Evolutionary conservation across 1,140 invertebrate genomes (phyloP), one percentile per base, ranked within the genome.

Genomic region (Pygmarrhopalites habei): DNA sequence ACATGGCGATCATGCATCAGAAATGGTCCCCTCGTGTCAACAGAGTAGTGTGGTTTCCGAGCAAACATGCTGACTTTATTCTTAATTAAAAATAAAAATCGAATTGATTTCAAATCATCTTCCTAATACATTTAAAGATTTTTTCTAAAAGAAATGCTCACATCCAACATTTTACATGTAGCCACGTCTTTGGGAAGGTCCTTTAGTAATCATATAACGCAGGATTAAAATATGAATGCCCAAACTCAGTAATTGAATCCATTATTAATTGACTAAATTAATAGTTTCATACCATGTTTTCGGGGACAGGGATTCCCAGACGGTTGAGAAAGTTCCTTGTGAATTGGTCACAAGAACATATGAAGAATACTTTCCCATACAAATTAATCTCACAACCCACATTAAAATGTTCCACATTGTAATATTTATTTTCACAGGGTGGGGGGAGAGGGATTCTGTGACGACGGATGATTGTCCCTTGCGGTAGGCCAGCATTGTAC

Each of bases 321-420:
- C 87, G 83, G 73, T 86, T 88, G 2, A 95, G 76, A 75, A 93
- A 95, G 46, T 82, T 82, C 66, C 88, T 77, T 0, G 92, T 94
- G 72, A 94, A 95, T 62, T 84, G 80, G 73, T 95, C 89, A 74
- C 90, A 94, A 65, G 85, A 82, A 1, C 84, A 83, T 29, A 95
- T 87, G 76, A 86, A 86, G 73, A 90, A 90, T 23, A 83, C 80
- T 77, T 85, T 83, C 0, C 87, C 87, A 74, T 83, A 89, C 63
- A 92, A 80, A 58, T 83, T 83, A 1, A 88, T 79, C 74, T 89
- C 83, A 55, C 80, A 81, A 15, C 88, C 89, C 55, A 94, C 79
- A 74, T 88, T 89, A 26, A 89, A 77, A 75, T 88, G 85, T 2
- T 84, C 75, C n/a, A 88, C 77, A 64, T 88, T 88, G 73, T 85